Base-by-base conservation (phyloP, 1,140 invertebrate species). In the Argopecten irradians region DNA sequence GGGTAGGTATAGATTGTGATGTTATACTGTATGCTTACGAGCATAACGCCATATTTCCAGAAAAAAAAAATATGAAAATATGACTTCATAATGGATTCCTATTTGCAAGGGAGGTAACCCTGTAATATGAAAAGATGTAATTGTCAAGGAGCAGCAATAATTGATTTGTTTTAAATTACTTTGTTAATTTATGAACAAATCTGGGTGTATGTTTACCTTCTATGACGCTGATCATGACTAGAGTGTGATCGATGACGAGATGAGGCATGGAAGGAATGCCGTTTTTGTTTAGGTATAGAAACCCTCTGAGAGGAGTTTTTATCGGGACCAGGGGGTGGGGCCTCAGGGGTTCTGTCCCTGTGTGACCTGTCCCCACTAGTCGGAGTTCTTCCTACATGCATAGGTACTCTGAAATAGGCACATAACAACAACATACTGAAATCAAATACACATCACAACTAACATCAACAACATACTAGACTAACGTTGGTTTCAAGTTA, bases 201-300 rank as follows among this genome's bases (percentile, higher is more conserved):
- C 7, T n/a, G 28, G 28, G 55, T 71, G 55, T 14, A 82, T n/a
- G 0, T 83, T 87, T 90, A 90, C 89, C 89, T 90, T 39, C 93
- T 90, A 82, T 94, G 92, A 55, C 88, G 86, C 34, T 92, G 88
- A 14, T 71, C 55, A 28, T 82, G 86, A 22, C 90, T 84, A 85
- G 92, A 86, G 16, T 88, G 89, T 33, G 90, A 88, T 16, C 91
- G 90, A 32, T 91, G 91, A 22, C 91, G 90, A 32, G 93, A 90
- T n/a, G 91, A 87, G 1, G 89, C 91, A 41, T 93, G 93, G 46
- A 93, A 92, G 39, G 94, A 94, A 83, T 94, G 94, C 19, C 94
- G 89, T 87, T 94, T 94, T 85, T 94, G 93, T 55, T 90, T 91
- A 32, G 93, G 90, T 34, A 87, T 43, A 34, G 89, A 83, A 43